Evolutionary conservation across 2,888 invertebrate species (phyloP), one percentile per base, ranked within the genome.

Genomic region (Brassicogethes aeneus): DNA sequence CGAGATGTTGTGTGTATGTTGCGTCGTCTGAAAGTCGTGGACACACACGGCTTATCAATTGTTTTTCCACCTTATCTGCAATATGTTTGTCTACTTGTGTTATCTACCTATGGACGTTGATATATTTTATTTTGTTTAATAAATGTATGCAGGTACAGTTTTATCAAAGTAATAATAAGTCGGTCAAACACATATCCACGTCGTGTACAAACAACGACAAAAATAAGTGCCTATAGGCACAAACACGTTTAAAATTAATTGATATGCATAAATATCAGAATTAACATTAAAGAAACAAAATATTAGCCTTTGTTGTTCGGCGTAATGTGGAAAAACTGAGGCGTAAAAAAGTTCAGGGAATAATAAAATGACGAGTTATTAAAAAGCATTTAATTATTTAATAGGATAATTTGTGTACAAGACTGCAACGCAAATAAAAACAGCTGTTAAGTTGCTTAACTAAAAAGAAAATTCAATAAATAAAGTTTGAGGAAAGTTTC

Each of bases 391-490:
- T 10, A 23, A 23, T 23, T 7, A 23, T 23, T 23, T 23, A 23
- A 23, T 23, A 23, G 23, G 10, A 23, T 23, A 23, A 23, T 23
- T 23, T 23, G 15, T 8, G 15, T 10, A 35, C 15, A 15, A 3
- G 15, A 8, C 16, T 3, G 3, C 15, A 15, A 23, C 5, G 5
- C 5, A 23, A 10, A 23, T 23, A 23, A 44, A 44, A 50, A 52
- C 50, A 52, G 47, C 50, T 52, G 52, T 50, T 50, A 41, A 44
- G 45, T 41, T 45, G 44, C 40, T 45, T 32, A 41, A 43, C 40
- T 44, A 48, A 46, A 52, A 46, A 47, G 50, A 50, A 45, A 47
- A 50, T 42, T 44, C 41, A 51, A 50, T 50, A 48, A 53, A 50
- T 48, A 47, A 51, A 51, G 46, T 46, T 45, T 39, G 42, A 42